Evolutionary conservation across 2,113 vertebrate species (phyloP), one percentile per base, ranked within the genome.

Genomic region (Psophia crepitans): DNA sequence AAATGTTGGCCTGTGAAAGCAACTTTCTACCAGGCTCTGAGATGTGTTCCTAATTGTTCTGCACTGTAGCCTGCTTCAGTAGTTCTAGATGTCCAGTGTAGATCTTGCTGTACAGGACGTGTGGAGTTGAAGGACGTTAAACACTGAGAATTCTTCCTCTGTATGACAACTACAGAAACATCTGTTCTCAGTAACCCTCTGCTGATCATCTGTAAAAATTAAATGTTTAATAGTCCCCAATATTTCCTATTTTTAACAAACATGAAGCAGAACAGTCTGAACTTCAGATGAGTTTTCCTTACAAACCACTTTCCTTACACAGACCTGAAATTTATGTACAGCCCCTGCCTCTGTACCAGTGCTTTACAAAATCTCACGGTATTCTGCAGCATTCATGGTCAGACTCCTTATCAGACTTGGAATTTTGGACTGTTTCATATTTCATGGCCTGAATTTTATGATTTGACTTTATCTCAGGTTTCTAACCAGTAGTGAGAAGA

Each of bases 81-180:
- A 60, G 14, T 32, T 70, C n/a, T 32, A n/a, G 54, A 23, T 28
- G 11, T 12, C 17, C 33, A 32, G 44, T 15, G 28, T 35, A 4
- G 60, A 37, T 27, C 44, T 51, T 35, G 30, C 74, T 27, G 14
- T 17, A n/a, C 37, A 77, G 63, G 51, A 54, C 48, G 14, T 7
- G 27, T 0, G 1, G 30, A 37, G 24, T 30, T 43, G 51, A 92
- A 35, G 56, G 57, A 48, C 3, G 1, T 10, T 37, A 53, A 64
- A 37, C 41, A 28, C 48, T 24, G 46, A 90, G 39, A 70, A 65
- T 35, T 71, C 12, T 61, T 65, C 64, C 28, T 18, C 35, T 71
- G 5, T 28, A 9, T 35, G 35, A 56, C 2, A 3, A 48, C 53
- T 51, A 48, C 14, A 48, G 54, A 78, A 92, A 73, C 19, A 23